Evolutionary conservation across 2,113 vertebrate species (phyloP).

Genomic region (Ploceus nigricollis): DNA sequence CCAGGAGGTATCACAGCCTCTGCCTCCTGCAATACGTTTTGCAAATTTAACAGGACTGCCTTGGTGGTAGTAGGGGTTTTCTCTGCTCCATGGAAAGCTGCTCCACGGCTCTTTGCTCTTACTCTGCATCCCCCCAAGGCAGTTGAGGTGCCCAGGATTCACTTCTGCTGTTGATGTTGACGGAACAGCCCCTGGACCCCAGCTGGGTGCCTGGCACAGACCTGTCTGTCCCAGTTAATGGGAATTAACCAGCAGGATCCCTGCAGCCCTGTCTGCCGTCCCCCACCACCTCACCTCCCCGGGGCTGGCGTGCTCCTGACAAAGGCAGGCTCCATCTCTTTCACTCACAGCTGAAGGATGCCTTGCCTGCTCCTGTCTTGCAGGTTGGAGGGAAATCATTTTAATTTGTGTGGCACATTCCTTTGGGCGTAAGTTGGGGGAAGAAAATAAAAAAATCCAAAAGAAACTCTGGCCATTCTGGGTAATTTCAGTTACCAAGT

Average conservation of each 20-base stretch:
- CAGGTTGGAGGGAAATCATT: neutral
- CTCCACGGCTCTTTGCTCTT: neutral
- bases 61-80: neutral
- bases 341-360: neutral
- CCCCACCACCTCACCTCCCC: neutral
- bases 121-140: neutral
- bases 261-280: neutral
- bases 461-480: neutral
- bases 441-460: neutral
- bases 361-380: neutral
- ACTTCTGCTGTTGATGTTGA: neutral
- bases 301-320: neutral
- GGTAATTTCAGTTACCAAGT: too few relatives aligned
- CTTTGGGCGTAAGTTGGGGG: neutral
- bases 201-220: neutral
- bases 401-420: constrained; percentile 39
- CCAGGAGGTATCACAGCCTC: neutral
- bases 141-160: neutral
- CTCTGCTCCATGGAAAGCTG: neutral
- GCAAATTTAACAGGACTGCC: neutral
- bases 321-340: neutral
- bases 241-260: neutral
- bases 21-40: accelerated
- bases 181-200: neutral
- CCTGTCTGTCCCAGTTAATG: neutral